Conservation (phyloP, 1,140 invertebrate species). For the Rhynchophorus ferrugineus region DNA sequence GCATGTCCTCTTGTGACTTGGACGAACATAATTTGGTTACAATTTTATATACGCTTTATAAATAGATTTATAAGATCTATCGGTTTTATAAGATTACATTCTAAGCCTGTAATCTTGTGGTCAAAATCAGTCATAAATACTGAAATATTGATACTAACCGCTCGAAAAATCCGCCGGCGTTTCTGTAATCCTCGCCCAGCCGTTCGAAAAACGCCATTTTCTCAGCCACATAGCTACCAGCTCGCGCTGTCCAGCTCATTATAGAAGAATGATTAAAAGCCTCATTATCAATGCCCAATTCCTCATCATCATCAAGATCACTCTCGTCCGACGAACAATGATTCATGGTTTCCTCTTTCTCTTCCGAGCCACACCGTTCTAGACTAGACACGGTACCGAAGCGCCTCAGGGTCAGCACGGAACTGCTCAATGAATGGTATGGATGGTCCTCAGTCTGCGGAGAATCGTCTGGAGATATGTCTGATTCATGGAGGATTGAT, state of each 20-base stretch:
- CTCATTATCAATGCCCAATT: conserved; percentile 39
- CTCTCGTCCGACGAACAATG: conserved; percentile 17
- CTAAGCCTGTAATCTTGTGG: no score
- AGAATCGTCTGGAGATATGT: conserved; percentile 49
- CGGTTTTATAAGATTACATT: no score
- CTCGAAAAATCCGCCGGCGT: conserved; percentile 50
- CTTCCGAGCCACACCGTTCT: conserved; percentile 54
- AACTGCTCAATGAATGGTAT: conserved; percentile 46
- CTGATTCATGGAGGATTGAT: conserved; percentile 16
- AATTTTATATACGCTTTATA: no score
- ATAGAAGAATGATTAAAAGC: conserved; percentile 38
- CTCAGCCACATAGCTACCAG: conserved; percentile 68
- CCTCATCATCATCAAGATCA: conserved; percentile 40
- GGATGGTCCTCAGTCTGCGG: conserved; percentile 50
- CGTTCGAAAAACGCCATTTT: conserved; percentile 67
- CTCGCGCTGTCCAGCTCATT: conserved; percentile 64
- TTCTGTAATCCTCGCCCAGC: conserved; percentile 50
- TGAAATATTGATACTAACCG: no score
- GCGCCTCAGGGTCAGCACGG: conserved; percentile 45
- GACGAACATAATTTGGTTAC: no score
- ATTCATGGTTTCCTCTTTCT: conserved; percentile 44
- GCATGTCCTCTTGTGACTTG: no score
- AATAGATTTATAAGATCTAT: no score
- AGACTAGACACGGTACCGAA: conserved; percentile 72
- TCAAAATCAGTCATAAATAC: no score